These are phyloP conservation scores for Penaeus japonicus DNA, from an alignment of 1,140 invertebrate genomes.

Conservation along the genomic window DNA sequence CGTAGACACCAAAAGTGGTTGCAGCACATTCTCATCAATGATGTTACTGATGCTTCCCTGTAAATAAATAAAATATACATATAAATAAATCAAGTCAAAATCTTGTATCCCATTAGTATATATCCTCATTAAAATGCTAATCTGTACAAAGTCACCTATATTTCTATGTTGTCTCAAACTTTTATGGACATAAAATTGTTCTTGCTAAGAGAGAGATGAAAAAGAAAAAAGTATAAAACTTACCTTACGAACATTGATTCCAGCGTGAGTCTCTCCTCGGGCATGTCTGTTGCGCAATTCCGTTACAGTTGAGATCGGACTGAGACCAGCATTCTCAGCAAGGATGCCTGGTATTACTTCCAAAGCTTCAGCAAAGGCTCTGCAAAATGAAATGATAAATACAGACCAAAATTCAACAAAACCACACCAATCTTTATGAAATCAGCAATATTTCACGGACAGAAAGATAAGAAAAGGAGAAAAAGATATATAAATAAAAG, in stretches of 20 bases:
- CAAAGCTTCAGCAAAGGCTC: constrained; percentile 92
- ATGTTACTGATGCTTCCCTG: constrained; percentile 95
- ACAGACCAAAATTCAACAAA: no score
- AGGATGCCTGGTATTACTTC: constrained; percentile 97
- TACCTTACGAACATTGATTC: constrained; percentile 88
- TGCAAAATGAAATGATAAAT: constrained; percentile 64
- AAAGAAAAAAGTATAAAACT: constrained; percentile 63
- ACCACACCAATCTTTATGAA: no score
- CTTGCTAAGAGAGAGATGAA: not conserved
- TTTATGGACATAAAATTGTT: not conserved
- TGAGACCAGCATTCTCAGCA: constrained; percentile 99
- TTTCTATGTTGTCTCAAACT: no score
- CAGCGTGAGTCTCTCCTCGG: constrained; percentile 76
- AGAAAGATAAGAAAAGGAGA: no score
- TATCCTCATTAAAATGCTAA: not conserved
- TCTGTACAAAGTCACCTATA: no score
- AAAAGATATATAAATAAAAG: not conserved
- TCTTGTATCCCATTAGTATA: not conserved
- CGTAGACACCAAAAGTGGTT: constrained; percentile 93
- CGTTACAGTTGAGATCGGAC: constrained; percentile 96
- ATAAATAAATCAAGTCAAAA: not conserved
- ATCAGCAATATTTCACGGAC: no score
- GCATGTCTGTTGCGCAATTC: constrained; percentile 95
- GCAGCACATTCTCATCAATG: constrained; percentile 95
- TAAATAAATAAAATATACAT: constrained; percentile 42